Conservation (phyloP, 2,888 invertebrate genomes). For the Clepsis dumicolana region DNA sequence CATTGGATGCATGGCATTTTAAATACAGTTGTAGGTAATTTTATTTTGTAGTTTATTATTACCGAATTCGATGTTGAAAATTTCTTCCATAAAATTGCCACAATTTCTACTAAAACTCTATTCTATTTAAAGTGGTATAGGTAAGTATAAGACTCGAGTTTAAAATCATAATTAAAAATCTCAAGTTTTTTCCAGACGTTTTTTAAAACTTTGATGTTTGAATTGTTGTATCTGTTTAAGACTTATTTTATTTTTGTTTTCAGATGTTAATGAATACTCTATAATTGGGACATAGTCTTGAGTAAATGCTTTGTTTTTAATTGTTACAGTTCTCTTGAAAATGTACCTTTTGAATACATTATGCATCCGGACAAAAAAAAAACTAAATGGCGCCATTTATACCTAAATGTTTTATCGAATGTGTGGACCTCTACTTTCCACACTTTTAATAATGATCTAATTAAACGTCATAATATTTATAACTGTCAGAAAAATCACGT, state of each 20-base stretch:
- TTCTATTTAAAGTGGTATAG: slow-evolving; percentile 62
- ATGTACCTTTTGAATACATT: not conserved
- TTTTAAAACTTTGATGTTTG: slow-evolving; percentile 19
- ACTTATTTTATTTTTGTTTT: not conserved
- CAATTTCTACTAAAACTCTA: slow-evolving; percentile 70
- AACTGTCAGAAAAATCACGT: no score
- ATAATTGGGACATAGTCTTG: not conserved
- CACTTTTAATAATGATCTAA: not conserved
- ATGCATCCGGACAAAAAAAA: no score
- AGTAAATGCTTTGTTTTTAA: not conserved
- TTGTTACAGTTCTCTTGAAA: slow-evolving; percentile 1
- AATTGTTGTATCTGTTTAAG: slow-evolving; percentile 4
- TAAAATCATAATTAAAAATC: slow-evolving; percentile 46
- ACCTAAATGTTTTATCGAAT: no score
- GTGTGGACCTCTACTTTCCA: no score
- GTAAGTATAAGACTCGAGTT: slow-evolving; percentile 52
- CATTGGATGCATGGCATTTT: slow-evolving; percentile 73
- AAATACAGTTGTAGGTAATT: slow-evolving; percentile 48
- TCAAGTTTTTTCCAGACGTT: slow-evolving; percentile 31
- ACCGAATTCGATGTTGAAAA: slow-evolving; percentile 77
- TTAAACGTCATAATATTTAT: not conserved
- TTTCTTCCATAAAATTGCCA: slow-evolving; percentile 83
- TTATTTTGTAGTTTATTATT: slow-evolving; percentile 66
- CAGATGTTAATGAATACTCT: not conserved
- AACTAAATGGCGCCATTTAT: no score